These are phyloP conservation scores for Trialeurodes vaporariorum DNA, from an alignment of 1,140 invertebrate genomes.

Conservation along the genomic window DNA sequence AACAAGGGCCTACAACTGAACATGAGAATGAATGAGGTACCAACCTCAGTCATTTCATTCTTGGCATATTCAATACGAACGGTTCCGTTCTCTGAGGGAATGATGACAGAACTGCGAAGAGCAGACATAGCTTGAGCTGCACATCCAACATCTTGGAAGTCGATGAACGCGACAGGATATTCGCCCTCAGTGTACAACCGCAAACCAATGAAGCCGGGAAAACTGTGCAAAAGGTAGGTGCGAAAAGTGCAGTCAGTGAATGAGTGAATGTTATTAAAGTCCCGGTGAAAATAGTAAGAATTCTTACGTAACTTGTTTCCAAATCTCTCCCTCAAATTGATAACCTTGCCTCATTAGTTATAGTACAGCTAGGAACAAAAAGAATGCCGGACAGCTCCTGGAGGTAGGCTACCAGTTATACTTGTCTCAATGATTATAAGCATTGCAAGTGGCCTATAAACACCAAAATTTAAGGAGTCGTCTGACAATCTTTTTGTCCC, in stretches of 20 bases:
- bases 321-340: no score
- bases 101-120: constrained; percentile 86
- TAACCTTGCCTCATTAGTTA: no score
- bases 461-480: no score
- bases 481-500: no score
- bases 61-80: constrained; percentile 97
- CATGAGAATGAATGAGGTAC: constrained; percentile 40
- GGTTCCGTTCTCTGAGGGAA: constrained; percentile 87
- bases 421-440: no score
- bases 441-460: no score
- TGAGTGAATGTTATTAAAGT: constrained; percentile 2
- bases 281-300: background rate
- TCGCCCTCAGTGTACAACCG: constrained; percentile 92
- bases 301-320: background rate
- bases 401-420: no score
- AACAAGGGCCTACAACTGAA: no score
- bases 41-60: constrained; percentile 88
- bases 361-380: no score
- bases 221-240: constrained; percentile 55
- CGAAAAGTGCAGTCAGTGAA: constrained; percentile 1
- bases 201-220: constrained; percentile 91
- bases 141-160: constrained; percentile 83
- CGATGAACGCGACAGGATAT: constrained; percentile 89
- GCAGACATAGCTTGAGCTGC: constrained; percentile 81
- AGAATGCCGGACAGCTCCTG: no score